phyloP scores from a whole-genome alignment of 2,888 invertebrate species.

The Exephanes ischioxanthus region DNA sequence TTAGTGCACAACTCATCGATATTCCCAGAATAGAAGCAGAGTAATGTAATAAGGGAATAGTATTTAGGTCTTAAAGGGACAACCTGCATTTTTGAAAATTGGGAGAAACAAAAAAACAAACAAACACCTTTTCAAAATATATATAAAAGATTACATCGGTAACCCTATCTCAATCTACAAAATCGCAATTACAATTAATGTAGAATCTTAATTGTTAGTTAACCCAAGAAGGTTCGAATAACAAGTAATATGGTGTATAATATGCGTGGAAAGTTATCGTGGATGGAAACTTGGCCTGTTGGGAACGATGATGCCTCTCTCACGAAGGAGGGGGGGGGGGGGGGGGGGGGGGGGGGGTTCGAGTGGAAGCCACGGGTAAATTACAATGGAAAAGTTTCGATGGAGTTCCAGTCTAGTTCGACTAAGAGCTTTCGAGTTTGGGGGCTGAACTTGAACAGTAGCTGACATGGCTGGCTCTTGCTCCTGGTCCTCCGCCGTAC shows the following conservation, averaged over 20 bases:
- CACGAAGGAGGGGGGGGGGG: neutral
- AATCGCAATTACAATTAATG: neutral
- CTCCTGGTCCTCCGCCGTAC: constrained; percentile 45
- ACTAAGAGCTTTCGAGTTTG: constrained; percentile 65
- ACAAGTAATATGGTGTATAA: neutral
- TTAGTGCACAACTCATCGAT: too few relatives aligned
- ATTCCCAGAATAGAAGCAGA: too few relatives aligned
- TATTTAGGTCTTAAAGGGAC: too few relatives aligned
- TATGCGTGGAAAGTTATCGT: constrained; percentile 4
- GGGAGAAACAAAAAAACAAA: too few relatives aligned
- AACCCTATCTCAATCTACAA: neutral
- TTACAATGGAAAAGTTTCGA: constrained; percentile 64
- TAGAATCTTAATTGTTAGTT: constrained; percentile 3
- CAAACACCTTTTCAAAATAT: too few relatives aligned
- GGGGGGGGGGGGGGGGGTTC: too few relatives aligned
- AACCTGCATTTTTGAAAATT: too few relatives aligned
- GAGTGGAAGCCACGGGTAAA: constrained; percentile 37
- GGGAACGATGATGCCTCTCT: neutral
- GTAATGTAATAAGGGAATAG: too few relatives aligned
- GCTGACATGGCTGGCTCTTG: constrained; percentile 58
- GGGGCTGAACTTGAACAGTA: constrained; percentile 64
- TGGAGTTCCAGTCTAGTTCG: constrained; percentile 46
- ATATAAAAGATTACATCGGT: too few relatives aligned
- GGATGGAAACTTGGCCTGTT: neutral
- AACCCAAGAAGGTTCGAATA: neutral